Percentiles rank a stretch among this genome's conserved stretches.
Conservation (phyloP, 2,888 invertebrate genomes). For the Bruchidius siliquastri region DNA sequence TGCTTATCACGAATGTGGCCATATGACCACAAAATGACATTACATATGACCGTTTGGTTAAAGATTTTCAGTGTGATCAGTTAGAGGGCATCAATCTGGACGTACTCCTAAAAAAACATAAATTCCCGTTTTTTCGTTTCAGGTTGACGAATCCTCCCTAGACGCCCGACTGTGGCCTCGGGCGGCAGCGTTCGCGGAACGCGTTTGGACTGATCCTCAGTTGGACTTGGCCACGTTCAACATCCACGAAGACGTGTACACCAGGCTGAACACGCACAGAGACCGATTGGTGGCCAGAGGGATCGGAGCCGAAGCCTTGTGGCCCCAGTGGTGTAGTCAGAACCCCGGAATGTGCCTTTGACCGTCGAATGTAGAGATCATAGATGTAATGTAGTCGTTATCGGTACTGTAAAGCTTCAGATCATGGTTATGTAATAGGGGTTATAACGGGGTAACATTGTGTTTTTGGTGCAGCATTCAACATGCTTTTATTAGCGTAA, state of each 20-base stretch:
- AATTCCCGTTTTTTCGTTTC: too few relatives aligned
- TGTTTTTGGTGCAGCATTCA: too few relatives aligned
- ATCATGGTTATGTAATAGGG: too few relatives aligned
- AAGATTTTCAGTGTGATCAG: too few relatives aligned
- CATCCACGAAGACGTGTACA: conserved; percentile 62
- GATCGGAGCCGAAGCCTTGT: conserved; percentile 64
- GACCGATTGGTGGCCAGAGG: conserved; percentile 61
- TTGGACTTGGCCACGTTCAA: conserved; percentile 34
- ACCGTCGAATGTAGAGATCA: conserved; percentile 21
- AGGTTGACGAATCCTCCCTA: conserved; percentile 66
- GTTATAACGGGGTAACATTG: too few relatives aligned
- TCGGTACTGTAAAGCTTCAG: neutral
- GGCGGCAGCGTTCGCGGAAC: conserved; percentile 74
- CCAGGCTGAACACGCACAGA: conserved; percentile 63
- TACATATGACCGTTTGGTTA: too few relatives aligned
- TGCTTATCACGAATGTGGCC: too few relatives aligned
- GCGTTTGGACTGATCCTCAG: conserved; percentile 66
- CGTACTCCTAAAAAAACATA: too few relatives aligned
- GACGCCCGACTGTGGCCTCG: conserved; percentile 82
- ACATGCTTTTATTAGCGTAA: too few relatives aligned
- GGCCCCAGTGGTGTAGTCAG: conserved; percentile 74
- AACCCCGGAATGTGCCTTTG: conserved; percentile 69
- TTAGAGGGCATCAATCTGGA: too few relatives aligned
- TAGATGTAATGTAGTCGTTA: neutral
- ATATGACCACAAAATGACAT: too few relatives aligned